These are phyloP conservation scores for Harpalus rubripes DNA, from an alignment of 2,888 invertebrate genomes.

Conservation along the genomic window DNA sequence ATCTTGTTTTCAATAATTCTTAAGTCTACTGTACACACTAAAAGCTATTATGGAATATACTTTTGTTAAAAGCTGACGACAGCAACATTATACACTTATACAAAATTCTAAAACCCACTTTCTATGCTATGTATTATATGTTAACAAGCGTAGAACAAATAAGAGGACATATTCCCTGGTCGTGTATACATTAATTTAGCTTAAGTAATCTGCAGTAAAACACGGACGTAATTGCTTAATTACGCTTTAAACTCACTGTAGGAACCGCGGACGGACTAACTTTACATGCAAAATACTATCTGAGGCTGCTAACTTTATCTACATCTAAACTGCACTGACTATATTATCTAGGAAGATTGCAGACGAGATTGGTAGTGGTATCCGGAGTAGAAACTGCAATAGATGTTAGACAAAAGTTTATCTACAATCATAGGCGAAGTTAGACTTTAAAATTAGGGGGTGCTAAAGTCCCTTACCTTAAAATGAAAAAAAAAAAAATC, in stretches of 20 bases:
- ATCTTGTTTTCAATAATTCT: too few relatives aligned
- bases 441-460: too few relatives aligned
- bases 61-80: neutral
- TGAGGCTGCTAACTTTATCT: too few relatives aligned
- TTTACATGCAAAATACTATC: neutral
- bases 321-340: neutral
- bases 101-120: neutral
- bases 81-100: neutral
- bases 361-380: too few relatives aligned
- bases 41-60: too few relatives aligned
- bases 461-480: too few relatives aligned
- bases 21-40: too few relatives aligned
- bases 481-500: too few relatives aligned
- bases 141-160: neutral
- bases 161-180: neutral
- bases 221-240: neutral
- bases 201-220: neutral
- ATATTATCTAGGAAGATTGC: neutral
- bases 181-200: neutral
- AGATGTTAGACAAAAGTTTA: too few relatives aligned
- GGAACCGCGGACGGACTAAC: neutral
- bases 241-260: neutral
- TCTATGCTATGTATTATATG: neutral
- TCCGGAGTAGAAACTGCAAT: too few relatives aligned
- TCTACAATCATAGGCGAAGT: too few relatives aligned